A percentile compares a stretch with the other conserved stretches of the same genome.
Conservation (phyloP, 2,797 vertebrate species). For the Stomatorhinus walkeri region DNA sequence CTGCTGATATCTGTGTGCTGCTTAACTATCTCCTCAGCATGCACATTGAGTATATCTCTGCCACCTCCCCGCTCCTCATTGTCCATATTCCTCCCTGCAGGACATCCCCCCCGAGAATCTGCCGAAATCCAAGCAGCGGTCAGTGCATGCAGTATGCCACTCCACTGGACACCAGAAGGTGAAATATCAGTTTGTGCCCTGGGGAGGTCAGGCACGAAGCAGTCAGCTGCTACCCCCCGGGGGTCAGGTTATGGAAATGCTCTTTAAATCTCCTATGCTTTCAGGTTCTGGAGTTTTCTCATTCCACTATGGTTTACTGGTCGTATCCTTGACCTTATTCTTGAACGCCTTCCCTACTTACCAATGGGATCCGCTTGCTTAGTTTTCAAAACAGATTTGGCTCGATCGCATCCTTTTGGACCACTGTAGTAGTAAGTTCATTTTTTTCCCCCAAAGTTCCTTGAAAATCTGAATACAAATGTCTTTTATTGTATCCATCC, state of each 20-base stretch:
- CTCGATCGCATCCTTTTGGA: not conserved
- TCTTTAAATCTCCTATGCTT: not conserved
- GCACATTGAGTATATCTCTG: not conserved
- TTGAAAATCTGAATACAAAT: not conserved
- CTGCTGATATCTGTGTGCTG: not conserved
- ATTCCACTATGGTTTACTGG: not conserved
- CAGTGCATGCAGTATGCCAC: not conserved
- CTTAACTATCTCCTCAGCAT: not conserved
- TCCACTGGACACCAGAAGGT: slow-evolving; percentile 4
- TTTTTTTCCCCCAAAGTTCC: not conserved
- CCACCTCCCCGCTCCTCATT: not conserved
- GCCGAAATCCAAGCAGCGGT: not conserved
- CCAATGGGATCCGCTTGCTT: not conserved
- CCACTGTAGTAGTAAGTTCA: not conserved
- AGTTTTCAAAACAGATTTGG: not conserved
- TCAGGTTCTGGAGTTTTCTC: not conserved
- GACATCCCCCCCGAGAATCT: not conserved
- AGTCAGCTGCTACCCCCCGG: not conserved
- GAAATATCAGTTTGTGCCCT: slow-evolving; percentile 2
- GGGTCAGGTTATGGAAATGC: not conserved
- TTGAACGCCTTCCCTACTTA: not conserved
- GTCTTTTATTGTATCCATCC: not conserved
- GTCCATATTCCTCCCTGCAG: not conserved
- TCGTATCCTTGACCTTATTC: not conserved
- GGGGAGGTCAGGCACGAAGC: not conserved